phyloP scores from a whole-genome alignment of 2,888 invertebrate species.

The Podotricha telesiphe region DNA sequence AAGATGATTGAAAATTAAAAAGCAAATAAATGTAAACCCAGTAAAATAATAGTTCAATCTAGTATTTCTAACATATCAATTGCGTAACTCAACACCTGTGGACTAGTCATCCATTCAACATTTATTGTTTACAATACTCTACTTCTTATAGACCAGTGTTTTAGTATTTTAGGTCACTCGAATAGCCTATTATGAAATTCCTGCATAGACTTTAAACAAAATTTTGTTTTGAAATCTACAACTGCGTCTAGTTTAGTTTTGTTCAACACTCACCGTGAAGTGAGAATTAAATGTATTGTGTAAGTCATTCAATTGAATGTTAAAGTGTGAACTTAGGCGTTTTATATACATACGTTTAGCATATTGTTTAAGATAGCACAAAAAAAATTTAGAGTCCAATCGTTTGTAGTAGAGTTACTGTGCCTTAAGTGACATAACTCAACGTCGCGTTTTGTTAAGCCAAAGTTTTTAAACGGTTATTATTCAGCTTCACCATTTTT shows the following conservation, averaged over 20 bases:
- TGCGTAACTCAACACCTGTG: slow-evolving; percentile 48
- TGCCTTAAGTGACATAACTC: too few species aligned
- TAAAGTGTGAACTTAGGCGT: neutral
- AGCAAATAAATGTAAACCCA: neutral
- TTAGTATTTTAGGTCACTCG: slow-evolving; percentile 42
- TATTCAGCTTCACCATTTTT: too few species aligned
- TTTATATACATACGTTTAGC: neutral
- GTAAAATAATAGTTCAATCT: slow-evolving; percentile 1
- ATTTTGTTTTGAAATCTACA: slow-evolving; percentile 32
- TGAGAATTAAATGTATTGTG: slow-evolving; percentile 18
- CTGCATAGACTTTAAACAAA: slow-evolving; percentile 33
- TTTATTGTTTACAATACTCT: slow-evolving; percentile 44
- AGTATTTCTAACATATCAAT: slow-evolving; percentile 9
- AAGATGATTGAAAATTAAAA: too few species aligned
- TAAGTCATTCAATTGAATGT: slow-evolving; percentile 9
- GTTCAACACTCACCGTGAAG: neutral
- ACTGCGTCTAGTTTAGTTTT: slow-evolving; percentile 2
- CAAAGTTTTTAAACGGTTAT: too few species aligned
- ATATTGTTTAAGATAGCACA: neutral
- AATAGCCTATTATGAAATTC: slow-evolving; percentile 39
- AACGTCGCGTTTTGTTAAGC: too few species aligned
- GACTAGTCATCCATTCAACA: slow-evolving; percentile 46
- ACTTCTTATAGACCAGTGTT: slow-evolving; percentile 41
- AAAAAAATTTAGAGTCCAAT: neutral
- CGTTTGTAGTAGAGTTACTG: neutral